phyloP scores from a whole-genome alignment of 2,797 vertebrate species.

The Pseudomugil tenellus region DNA sequence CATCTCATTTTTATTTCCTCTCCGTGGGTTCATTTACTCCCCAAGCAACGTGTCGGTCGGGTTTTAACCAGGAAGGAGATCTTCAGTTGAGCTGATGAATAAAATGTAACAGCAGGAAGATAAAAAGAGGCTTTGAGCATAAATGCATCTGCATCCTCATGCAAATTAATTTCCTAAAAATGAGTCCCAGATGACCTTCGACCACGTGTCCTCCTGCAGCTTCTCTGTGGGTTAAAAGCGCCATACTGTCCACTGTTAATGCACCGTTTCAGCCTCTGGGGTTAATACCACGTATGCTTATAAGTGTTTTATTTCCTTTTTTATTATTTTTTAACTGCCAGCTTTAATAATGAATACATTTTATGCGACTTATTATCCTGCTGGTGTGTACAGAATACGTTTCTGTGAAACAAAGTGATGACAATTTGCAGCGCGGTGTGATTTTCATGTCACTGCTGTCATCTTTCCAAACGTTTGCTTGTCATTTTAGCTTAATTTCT shows the following conservation, averaged over 20 bases:
- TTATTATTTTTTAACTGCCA: too few species aligned
- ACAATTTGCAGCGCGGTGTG: not conserved
- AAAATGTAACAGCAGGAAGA: not conserved
- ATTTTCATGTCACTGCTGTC: not conserved
- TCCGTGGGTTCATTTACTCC: constrained; percentile 16
- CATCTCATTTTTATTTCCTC: constrained; percentile 1
- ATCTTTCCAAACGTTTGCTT: not conserved
- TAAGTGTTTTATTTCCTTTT: not conserved
- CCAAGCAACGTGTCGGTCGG: constrained; percentile 1
- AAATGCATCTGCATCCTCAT: not conserved
- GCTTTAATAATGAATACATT: not conserved
- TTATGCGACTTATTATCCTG: not conserved
- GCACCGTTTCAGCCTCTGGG: not conserved
- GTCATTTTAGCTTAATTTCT: not conserved
- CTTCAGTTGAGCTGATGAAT: constrained; percentile 21
- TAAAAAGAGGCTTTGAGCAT: not conserved
- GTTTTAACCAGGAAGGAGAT: constrained; percentile 7
- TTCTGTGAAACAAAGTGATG: not conserved
- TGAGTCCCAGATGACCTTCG: constrained; percentile 12
- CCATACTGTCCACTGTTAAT: not conserved
- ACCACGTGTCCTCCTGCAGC: not conserved
- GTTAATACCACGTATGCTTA: not conserved
- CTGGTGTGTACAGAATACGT: not conserved
- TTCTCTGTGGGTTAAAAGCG: not conserved
- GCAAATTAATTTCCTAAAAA: not conserved